Conservation (phyloP, 1,140 invertebrate species). For the Scaptodrosophila lebanonensis region DNA sequence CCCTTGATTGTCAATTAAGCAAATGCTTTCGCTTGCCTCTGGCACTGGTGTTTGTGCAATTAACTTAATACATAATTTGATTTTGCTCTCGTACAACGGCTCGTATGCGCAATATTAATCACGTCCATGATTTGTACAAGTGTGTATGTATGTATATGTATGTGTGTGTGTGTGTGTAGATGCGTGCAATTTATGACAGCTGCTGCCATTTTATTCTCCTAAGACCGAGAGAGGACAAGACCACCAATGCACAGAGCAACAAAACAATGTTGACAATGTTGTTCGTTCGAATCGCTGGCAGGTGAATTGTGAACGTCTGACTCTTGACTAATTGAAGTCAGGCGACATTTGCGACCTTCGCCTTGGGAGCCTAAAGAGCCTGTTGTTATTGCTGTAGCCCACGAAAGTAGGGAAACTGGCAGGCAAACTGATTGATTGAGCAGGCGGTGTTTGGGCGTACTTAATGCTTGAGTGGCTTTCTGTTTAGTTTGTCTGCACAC, state of each 20-base stretch:
- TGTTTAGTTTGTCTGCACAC: constrained; percentile 19
- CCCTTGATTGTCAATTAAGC: constrained; percentile 3
- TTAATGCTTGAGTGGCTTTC: constrained; percentile 39
- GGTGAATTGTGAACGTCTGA: no score
- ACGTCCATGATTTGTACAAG: neutral
- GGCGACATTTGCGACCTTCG: neutral
- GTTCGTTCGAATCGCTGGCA: neutral
- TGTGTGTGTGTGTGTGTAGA: no score
- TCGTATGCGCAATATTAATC: constrained; percentile 12
- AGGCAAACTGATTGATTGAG: constrained; percentile 54
- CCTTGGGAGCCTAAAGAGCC: no score
- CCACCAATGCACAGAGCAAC: no score
- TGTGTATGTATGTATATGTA: neutral
- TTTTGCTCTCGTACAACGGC: neutral
- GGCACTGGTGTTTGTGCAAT: no score
- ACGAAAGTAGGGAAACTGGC: neutral
- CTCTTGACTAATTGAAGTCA: constrained; percentile 9
- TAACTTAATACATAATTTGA: constrained; percentile 1
- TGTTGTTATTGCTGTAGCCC: neutral
- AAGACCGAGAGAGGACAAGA: no score
- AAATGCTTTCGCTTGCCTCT: no score
- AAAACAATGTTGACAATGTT: no score
- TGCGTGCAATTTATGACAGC: no score
- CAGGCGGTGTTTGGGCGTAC: constrained; percentile 27
- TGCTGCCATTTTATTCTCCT: no score